phyloP scores from a whole-genome alignment of 2,888 invertebrate genomes.

The Herminia tarsipennalis region DNA sequence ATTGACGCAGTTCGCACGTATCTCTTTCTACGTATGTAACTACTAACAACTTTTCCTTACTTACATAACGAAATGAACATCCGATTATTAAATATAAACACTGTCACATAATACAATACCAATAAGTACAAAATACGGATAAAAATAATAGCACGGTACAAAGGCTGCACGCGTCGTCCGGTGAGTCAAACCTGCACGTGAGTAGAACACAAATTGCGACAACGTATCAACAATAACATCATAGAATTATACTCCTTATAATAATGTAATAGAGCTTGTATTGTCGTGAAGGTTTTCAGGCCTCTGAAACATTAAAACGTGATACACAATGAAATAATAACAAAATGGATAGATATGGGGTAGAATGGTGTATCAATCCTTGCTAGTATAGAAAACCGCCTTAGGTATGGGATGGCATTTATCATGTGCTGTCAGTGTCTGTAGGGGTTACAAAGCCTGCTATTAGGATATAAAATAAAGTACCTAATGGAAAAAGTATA shows the following conservation, averaged over 20 bases:
- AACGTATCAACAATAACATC: slow-evolving; percentile 49
- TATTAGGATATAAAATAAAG: too few relatives aligned
- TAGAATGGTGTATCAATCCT: slow-evolving; percentile 55
- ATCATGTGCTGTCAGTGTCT: slow-evolving; percentile 25
- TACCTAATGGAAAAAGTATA: too few relatives aligned
- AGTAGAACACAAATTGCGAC: slow-evolving; percentile 67
- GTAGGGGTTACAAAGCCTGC: background rate
- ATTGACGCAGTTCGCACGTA: too few relatives aligned
- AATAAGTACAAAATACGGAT: slow-evolving; percentile 76
- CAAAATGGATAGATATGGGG: slow-evolving; percentile 55
- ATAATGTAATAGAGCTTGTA: slow-evolving; percentile 31
- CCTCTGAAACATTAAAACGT: slow-evolving; percentile 65
- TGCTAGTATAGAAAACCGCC: slow-evolving; percentile 37
- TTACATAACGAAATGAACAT: slow-evolving; percentile 50
- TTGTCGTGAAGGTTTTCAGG: slow-evolving; percentile 19
- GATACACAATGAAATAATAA: slow-evolving; percentile 67
- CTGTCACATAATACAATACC: slow-evolving; percentile 68
- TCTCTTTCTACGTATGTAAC: too few relatives aligned
- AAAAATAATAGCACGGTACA: slow-evolving; percentile 72
- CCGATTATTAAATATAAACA: slow-evolving; percentile 65
- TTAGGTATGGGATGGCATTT: slow-evolving; percentile 37
- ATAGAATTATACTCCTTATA: slow-evolving; percentile 51
- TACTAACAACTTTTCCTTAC: too few relatives aligned
- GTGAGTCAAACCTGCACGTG: slow-evolving; percentile 74
- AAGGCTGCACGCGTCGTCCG: slow-evolving; percentile 64